Evolutionary conservation across 2,888 invertebrate genomes (phyloP).

Genomic region (Aromia moschata): DNA sequence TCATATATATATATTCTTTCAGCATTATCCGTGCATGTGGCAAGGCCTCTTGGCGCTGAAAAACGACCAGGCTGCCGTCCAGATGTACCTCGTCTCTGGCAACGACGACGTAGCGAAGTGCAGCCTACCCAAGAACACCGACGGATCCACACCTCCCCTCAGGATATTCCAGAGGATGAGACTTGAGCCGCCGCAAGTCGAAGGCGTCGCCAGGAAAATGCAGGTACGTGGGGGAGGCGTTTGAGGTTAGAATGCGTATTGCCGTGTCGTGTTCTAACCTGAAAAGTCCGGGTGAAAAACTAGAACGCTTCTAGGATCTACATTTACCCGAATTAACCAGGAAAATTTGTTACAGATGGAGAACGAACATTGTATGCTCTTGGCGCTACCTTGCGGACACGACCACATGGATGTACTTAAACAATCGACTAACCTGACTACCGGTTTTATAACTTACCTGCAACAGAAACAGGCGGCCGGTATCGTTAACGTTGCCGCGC

Average conservation of each 20-base stretch:
- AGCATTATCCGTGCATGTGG: constrained; percentile 98
- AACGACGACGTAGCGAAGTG: constrained; percentile 88
- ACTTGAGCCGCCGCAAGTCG: constrained; percentile 93
- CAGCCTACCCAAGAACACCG: constrained; percentile 85
- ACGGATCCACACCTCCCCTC: constrained; percentile 85
- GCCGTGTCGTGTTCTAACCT: too few relatives aligned
- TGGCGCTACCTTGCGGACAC: constrained; percentile 94
- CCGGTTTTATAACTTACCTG: constrained; percentile 95
- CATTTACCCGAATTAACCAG: too few relatives aligned
- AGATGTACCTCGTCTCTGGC: constrained; percentile 98
- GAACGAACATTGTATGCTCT: constrained; percentile 94
- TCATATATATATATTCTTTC: too few relatives aligned
- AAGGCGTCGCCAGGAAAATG: constrained; percentile 96
- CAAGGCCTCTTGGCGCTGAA: constrained; percentile 94
- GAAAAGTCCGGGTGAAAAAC: too few relatives aligned
- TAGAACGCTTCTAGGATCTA: too few relatives aligned
- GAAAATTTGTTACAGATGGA: constrained; percentile 79
- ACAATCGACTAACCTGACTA: constrained; percentile 89
- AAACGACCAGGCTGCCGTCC: constrained; percentile 96
- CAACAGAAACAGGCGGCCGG: constrained; percentile 98
- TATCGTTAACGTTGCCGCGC: constrained; percentile 94
- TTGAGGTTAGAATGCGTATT: too few relatives aligned
- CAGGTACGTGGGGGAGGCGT: too few relatives aligned
- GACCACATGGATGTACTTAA: constrained; percentile 93
- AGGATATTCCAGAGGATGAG: constrained; percentile 98